Percentiles rank a stretch among this genome's conserved stretches.
Conservation (phyloP, 2,888 invertebrate species). For the Sarcophaga rosellei region DNA sequence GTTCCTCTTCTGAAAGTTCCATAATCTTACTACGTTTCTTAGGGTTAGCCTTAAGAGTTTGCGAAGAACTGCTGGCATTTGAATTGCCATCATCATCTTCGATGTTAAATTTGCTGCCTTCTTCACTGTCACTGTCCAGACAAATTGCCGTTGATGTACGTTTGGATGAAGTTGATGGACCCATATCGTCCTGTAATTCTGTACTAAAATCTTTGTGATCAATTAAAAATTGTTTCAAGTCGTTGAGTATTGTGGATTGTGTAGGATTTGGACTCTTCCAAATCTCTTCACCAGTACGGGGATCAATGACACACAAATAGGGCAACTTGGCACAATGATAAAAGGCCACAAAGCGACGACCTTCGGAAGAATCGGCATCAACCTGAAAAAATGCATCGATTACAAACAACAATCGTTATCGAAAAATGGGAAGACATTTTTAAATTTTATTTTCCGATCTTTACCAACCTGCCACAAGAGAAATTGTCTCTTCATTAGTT, state of each 20-base stretch:
- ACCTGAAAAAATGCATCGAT: slow-evolving; percentile 68
- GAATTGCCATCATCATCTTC: slow-evolving; percentile 63
- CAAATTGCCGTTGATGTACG: slow-evolving; percentile 68
- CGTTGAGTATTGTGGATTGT: slow-evolving; percentile 74
- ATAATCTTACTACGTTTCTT: slow-evolving; percentile 75
- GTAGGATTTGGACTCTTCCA: slow-evolving; percentile 78
- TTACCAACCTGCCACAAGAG: slow-evolving; percentile 85
- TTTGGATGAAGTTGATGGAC: slow-evolving; percentile 74
- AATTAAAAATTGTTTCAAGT: slow-evolving; percentile 73
- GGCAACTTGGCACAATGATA: slow-evolving; percentile 85
- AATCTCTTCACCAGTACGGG: slow-evolving; percentile 85
- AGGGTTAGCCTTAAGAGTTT: slow-evolving; percentile 56
- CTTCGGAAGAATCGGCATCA: slow-evolving; percentile 82
- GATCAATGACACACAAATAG: slow-evolving; percentile 86
- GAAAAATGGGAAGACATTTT: too few species aligned
- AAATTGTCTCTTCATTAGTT: slow-evolving; percentile 85
- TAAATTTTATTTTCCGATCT: slow-evolving; percentile 6
- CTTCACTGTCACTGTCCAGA: slow-evolving; percentile 70
- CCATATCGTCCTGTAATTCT: slow-evolving; percentile 71
- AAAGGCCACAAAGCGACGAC: slow-evolving; percentile 85
- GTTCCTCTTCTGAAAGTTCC: slow-evolving; percentile 80
- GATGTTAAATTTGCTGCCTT: slow-evolving; percentile 59
- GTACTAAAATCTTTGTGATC: slow-evolving; percentile 75
- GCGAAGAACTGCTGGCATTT: slow-evolving; percentile 55
- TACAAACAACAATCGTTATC: neutral